Conservation (phyloP, 2,888 invertebrate species). For the Miltochrista miniata region DNA sequence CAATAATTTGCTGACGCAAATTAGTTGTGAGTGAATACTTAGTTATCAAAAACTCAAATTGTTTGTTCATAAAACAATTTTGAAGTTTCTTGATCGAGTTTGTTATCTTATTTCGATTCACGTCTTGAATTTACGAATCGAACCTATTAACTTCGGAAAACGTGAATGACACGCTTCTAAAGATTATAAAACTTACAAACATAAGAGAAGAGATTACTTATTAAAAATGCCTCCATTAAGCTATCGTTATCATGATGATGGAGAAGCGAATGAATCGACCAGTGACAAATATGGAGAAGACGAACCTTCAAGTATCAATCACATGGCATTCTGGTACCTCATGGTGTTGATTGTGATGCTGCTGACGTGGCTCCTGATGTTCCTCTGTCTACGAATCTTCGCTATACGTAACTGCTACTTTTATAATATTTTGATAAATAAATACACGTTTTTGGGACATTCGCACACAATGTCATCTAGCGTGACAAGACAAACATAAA, state of each 20-base stretch:
- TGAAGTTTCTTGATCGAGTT: slow-evolving; percentile 19
- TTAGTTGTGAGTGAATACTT: slow-evolving; percentile 45
- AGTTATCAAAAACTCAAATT: slow-evolving; percentile 13
- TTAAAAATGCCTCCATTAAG: slow-evolving; percentile 60
- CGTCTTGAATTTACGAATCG: too few relatives aligned
- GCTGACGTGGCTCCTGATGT: slow-evolving; percentile 64
- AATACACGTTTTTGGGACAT: too few relatives aligned
- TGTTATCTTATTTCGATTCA: too few relatives aligned
- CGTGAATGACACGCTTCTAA: too few relatives aligned
- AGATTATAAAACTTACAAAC: background rate
- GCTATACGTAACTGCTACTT: slow-evolving; percentile 50
- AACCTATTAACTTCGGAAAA: too few relatives aligned
- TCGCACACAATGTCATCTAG: too few relatives aligned
- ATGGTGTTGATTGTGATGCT: slow-evolving; percentile 61
- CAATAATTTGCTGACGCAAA: slow-evolving; percentile 56
- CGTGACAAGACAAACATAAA: too few relatives aligned
- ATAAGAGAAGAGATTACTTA: background rate
- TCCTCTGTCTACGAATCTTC: slow-evolving; percentile 64
- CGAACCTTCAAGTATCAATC: slow-evolving; percentile 38
- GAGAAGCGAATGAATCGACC: slow-evolving; percentile 25
- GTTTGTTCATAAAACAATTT: slow-evolving; percentile 26
- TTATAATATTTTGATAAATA: background rate
- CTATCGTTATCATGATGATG: slow-evolving; percentile 39
- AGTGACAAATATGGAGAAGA: slow-evolving; percentile 32
- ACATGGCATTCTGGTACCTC: slow-evolving; percentile 72